Percentiles rank a stretch among this genome's conserved stretches.
phyloP scores from a whole-genome alignment of 2,797 vertebrate species.

The Danio albolineatus region DNA sequence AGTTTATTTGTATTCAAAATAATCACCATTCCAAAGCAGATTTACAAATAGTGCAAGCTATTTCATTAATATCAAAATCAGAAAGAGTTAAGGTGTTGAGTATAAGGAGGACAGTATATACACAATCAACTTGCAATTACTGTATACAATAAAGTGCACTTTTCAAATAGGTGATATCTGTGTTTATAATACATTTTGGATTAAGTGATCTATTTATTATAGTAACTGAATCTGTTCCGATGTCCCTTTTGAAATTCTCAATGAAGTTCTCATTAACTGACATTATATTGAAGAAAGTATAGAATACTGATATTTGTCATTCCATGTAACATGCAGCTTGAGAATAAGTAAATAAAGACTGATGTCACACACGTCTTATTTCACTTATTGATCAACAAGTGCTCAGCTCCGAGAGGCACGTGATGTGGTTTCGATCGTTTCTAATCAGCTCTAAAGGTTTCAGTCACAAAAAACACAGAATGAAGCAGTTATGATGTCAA shows the following conservation, averaged over 20 bases:
- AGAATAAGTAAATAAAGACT: neutral
- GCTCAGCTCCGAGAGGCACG: neutral
- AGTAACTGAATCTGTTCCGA: no score
- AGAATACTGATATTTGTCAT: neutral
- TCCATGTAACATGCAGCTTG: neutral
- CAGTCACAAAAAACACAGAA: neutral
- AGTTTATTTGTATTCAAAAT: no score
- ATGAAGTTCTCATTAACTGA: neutral
- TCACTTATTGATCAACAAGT: neutral
- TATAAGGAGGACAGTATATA: no score
- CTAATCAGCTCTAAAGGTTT: constrained; percentile 5
- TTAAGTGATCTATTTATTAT: no score
- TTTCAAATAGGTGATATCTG: no score
- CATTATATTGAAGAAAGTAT: neutral
- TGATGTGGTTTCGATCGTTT: neutral
- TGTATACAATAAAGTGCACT: no score
- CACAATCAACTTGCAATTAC: no score
- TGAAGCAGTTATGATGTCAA: constrained; percentile 14
- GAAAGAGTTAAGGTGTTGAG: no score
- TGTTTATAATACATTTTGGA: no score
- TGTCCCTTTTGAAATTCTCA: neutral
- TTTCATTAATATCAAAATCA: no score
- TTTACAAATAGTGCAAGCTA: no score
- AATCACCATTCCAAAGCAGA: no score
- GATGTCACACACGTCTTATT: neutral